Evolutionary conservation across 2,797 vertebrate genomes (phyloP), one percentile per base, ranked within the genome.

Genomic region (Balearica regulorum): DNA sequence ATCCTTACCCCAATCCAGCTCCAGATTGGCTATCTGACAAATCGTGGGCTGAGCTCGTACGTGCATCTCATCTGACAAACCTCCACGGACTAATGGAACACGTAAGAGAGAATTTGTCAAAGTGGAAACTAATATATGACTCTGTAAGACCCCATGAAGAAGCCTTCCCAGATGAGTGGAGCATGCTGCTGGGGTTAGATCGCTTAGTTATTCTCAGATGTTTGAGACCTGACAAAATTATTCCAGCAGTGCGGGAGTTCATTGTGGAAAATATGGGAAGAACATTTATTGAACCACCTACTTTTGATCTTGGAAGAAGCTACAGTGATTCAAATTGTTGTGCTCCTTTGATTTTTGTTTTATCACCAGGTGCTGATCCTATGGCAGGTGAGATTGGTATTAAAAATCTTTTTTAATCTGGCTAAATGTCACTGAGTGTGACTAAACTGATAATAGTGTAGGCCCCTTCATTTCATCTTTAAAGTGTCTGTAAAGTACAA

Each of bases 321-420:
- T 99, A 99, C 97, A 98, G 87, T 43, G 99, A 99, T 97, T 99
- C 99, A 62, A 98, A 96, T 90, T 99, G 98, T 94, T 99, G 99
- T 94, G 98, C 98, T 10, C 99, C 99, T 29, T 97, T 99, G 92
- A 99, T 99, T 96, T 99, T 99, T 55, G 95, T 99, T 68, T 97
- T 99, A 60, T 99, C 99, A 33, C 98, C 99, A 17, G 99, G 99
- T 41, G 98, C 99, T 77, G 99, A 99, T 96, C 99, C 99, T 55
- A 99, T 99, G 96, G 99, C 99, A 98, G 99, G 99, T 99, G 95
- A 98, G 96, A 75, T 19, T 91, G 37, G 13, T 78, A n/a, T 83
- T 83, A 20, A 70, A 85, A 62, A 15, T 8, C 3, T 10, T n/a
- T 31, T 84, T 84, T 71, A 4, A 26, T 75, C 65, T 80, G 29